These are phyloP conservation scores for Poicephalus meyeri DNA, from an alignment of 2,113 vertebrate genomes.

Conservation along the genomic window DNA sequence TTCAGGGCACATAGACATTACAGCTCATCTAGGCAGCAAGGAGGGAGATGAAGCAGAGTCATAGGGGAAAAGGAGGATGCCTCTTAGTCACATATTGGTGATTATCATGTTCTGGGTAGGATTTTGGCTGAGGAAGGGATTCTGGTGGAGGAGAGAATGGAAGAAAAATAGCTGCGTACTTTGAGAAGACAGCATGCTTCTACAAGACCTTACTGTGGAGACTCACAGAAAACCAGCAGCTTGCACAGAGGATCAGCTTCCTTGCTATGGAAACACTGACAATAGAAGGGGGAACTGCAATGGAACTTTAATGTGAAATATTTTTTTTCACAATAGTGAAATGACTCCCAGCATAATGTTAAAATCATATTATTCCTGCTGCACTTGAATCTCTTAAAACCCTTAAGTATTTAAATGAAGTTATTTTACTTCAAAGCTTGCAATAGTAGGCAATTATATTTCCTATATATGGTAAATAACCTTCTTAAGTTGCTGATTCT, in stretches of 20 bases:
- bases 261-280: conserved; percentile 21
- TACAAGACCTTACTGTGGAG: neutral
- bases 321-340: conserved; percentile 5
- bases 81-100: neutral
- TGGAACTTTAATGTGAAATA: conserved; percentile 6
- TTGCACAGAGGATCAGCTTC: neutral
- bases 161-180: neutral
- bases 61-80: neutral
- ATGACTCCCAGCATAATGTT: conserved; percentile 38
- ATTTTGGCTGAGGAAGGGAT: neutral
- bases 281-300: conserved; percentile 8
- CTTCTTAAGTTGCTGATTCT: neutral
- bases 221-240: neutral
- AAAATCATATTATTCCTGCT: conserved; percentile 34
- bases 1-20: conserved; percentile 11
- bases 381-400: conserved; percentile 26
- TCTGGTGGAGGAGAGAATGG: neutral
- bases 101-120: neutral
- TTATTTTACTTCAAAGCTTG: conserved; percentile 53
- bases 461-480: conserved; percentile 6
- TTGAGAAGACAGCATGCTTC: neutral
- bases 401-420: conserved; percentile 58
- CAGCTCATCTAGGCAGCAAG: neutral
- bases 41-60: neutral
- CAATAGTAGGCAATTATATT: conserved; percentile 30